Base-by-base conservation (phyloP, 1,140 invertebrate species). In the Lepidostoma basale region DNA sequence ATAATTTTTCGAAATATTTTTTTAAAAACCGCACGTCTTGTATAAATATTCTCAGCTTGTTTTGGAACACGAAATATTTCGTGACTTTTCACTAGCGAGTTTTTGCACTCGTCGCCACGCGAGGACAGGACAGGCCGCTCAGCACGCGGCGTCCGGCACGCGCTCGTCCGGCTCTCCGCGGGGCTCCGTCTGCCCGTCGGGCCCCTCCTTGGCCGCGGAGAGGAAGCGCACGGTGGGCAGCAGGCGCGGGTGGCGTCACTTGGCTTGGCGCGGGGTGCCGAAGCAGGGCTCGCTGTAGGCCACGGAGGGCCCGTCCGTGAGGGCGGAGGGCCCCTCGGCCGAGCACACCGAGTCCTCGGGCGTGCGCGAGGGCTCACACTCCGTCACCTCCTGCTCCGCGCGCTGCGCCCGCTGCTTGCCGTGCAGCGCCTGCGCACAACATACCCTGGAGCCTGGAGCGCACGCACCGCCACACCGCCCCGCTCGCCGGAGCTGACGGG, bases 331-430 rank as follows among this genome's bases (percentile, higher is more conserved):
- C 2, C 89, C 90, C 78, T 92, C 90, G 39, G 84, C 86, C 69
- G 89, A 91, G 76, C 90, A 92, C 12, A 92, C 88, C 1, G 90
- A 91, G 74, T 92, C 90, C 73, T 87, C 85, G 0, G 84, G 87
- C 18, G 85, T 89, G 25, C 88, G 82, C 0, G 89, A 90, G 0
- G 87, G 86, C 78, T 90, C 89, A 18, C 86, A 87, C 76, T 90
- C 88, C 30, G 86, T 88, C 45, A 84, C 82, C 77, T 87, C 85
- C 44, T 83, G 82, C 65, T 70, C 83, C 81, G 81, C 64, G 62
- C 83, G 78, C 78, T 83, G 73, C 77, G 82, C 79, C 77, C 85
- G 78, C 79, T 83, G 79, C 80, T 86, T 82, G 75, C 81, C 81
- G 82, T 89, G 88, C 69, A 89, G 82, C 66, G 86, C 87, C 84